A percentile compares a stretch with the other conserved stretches of the same genome.
Conservation (phyloP, 2,113 vertebrate species). For the Notarius quadriscutis region DNA sequence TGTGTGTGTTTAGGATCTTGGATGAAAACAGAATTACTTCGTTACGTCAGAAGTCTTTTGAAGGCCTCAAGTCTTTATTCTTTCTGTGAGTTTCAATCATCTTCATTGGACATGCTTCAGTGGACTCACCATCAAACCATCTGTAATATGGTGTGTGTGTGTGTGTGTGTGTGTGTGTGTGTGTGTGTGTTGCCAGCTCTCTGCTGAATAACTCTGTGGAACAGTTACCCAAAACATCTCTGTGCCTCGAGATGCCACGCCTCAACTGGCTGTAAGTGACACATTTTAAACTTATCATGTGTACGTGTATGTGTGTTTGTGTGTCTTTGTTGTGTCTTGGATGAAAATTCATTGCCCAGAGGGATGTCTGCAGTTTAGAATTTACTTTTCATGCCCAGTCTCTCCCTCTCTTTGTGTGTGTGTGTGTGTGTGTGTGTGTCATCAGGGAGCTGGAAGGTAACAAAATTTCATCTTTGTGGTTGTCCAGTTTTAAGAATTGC, state of each 20-base stretch:
- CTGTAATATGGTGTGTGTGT: background rate
- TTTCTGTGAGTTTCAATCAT: slow-evolving; percentile 66
- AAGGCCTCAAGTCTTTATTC: slow-evolving; percentile 64
- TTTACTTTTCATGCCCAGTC: background rate
- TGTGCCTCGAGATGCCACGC: slow-evolving; percentile 61
- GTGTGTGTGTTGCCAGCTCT: slow-evolving; percentile 57
- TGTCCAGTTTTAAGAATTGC: slow-evolving; percentile 62
- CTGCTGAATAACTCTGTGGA: slow-evolving; percentile 65
- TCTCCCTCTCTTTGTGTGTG: background rate
- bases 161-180: slow-evolving; percentile 16
- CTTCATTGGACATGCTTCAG: background rate
- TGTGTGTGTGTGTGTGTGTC: background rate
- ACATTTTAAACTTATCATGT: background rate
- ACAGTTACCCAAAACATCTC: slow-evolving; percentile 54
- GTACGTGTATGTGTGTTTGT: background rate
- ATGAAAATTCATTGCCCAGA: background rate
- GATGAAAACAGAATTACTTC: slow-evolving; percentile 64
- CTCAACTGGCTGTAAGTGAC: slow-evolving; percentile 69
- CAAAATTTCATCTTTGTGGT: slow-evolving; percentile 51
- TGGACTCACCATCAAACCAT: background rate
- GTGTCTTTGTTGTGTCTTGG: background rate
- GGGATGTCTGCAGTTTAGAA: background rate
- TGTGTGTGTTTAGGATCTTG: slow-evolving; percentile 59
- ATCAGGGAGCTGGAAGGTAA: slow-evolving; percentile 71
- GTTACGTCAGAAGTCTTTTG: slow-evolving; percentile 54